phyloP scores from a whole-genome alignment of 37 sponge, comb jelly and placozoan genomes.

The Agelas oroides region DNA sequence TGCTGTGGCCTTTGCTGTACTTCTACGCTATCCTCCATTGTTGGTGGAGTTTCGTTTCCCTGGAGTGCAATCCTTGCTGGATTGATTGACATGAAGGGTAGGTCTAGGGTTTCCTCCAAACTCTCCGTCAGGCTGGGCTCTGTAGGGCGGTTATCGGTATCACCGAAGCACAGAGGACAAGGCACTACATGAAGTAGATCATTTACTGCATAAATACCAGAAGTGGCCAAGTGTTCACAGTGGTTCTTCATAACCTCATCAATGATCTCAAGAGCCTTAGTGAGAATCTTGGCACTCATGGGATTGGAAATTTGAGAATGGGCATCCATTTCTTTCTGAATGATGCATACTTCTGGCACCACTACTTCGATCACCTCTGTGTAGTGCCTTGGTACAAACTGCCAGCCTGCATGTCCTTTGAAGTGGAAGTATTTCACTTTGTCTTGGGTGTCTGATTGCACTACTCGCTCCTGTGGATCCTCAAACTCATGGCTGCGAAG shows the following conservation, averaged over 20 bases:
- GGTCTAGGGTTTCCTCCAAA: too few relatives aligned
- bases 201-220: slow-evolving; percentile 47
- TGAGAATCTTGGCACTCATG: slow-evolving; percentile 37
- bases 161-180: slow-evolving; percentile 65
- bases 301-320: not conserved
- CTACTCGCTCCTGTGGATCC: slow-evolving; percentile 12
- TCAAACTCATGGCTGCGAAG: slow-evolving; percentile 39
- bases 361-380: slow-evolving; percentile 60
- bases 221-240: slow-evolving; percentile 45
- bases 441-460: not conserved
- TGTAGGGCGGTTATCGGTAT: slow-evolving; percentile 40
- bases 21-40: too few relatives aligned
- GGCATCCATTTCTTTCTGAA: not conserved
- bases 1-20: too few relatives aligned
- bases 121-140: too few relatives aligned
- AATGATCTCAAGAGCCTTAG: slow-evolving; percentile 53
- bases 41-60: too few relatives aligned
- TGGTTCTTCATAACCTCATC: slow-evolving; percentile 76
- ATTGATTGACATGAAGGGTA: too few relatives aligned
- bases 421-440: slow-evolving; percentile 26
- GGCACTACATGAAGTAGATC: slow-evolving; percentile 60
- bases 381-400: slow-evolving; percentile 19
- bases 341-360: slow-evolving; percentile 33
- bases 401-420: slow-evolving; percentile 14
- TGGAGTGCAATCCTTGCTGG: too few relatives aligned